Evolutionary conservation across 1,140 invertebrate genomes (phyloP).

Genomic region (Nasonia longicornis): DNA sequence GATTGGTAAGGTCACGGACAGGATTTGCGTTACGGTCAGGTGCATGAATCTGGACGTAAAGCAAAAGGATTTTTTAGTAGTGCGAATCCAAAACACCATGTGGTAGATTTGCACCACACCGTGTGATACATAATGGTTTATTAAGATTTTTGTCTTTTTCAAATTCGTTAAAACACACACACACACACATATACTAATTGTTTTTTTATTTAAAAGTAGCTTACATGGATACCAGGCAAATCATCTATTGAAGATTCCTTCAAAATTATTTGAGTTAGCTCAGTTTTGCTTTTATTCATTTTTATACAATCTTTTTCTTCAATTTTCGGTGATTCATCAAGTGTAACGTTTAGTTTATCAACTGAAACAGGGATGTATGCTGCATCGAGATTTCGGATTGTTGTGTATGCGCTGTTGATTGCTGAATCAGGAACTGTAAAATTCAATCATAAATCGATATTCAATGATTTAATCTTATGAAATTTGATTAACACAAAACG

Average conservation of each 20-base stretch:
- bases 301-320: conserved; percentile 34
- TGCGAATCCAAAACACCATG: no score
- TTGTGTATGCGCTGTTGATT: conserved; percentile 74
- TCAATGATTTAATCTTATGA: not conserved
- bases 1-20: no score
- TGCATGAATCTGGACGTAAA: no score
- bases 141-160: no score
- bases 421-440: conserved; percentile 72
- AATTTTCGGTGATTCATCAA: conserved; percentile 71
- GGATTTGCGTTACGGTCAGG: no score
- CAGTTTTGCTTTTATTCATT: not conserved
- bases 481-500: not conserved
- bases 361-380: conserved; percentile 75
- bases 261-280: not conserved
- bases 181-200: not conserved
- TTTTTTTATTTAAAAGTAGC: not conserved
- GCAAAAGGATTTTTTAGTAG: no score
- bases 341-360: conserved; percentile 69
- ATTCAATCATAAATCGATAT: not conserved
- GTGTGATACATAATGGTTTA: no score
- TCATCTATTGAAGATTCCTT: not conserved
- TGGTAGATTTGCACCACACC: no score
- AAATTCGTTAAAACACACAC: no score
- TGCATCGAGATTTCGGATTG: conserved; percentile 74
- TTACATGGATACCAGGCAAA: not conserved